These are phyloP conservation scores for Taxidea taxus DNA, from an alignment of 2,113 vertebrate species.

Conservation along the genomic window DNA sequence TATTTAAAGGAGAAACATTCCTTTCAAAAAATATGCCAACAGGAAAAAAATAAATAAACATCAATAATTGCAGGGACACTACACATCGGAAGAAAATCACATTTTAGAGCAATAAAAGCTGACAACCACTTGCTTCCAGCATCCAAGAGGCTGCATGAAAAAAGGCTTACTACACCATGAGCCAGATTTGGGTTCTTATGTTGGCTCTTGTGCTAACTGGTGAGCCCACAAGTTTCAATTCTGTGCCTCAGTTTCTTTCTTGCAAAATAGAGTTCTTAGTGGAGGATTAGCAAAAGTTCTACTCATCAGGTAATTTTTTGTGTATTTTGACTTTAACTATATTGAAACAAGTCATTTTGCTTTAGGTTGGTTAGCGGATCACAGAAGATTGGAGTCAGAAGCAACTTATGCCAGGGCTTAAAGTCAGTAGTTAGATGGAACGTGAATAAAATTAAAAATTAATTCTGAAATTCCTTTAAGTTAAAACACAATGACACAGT, in stretches of 20 bases:
- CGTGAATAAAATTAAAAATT: constrained; percentile 13
- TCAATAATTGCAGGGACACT: not conserved
- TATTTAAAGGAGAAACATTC: not conserved
- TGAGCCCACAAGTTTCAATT: not conserved
- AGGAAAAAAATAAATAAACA: not conserved
- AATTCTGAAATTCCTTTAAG: not conserved
- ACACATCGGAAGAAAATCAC: not conserved
- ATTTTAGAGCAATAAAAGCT: not conserved
- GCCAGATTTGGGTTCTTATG: not conserved
- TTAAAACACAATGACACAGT: not conserved
- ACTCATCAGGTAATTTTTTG: not conserved
- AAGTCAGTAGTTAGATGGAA: not conserved
- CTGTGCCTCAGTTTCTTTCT: not conserved
- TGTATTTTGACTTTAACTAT: not conserved
- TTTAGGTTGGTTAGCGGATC: not conserved
- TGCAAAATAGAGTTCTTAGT: not conserved
- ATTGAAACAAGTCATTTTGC: not conserved
- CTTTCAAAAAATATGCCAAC: not conserved
- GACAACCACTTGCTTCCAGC: not conserved
- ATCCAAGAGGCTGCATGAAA: not conserved
- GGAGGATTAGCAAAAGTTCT: not conserved
- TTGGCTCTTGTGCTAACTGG: not conserved
- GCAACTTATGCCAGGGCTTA: not conserved
- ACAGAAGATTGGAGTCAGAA: not conserved
- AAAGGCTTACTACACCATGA: not conserved